Evolutionary conservation across 2,113 vertebrate species (phyloP).

Genomic region (Calyptommatus sinebrachiatus): DNA sequence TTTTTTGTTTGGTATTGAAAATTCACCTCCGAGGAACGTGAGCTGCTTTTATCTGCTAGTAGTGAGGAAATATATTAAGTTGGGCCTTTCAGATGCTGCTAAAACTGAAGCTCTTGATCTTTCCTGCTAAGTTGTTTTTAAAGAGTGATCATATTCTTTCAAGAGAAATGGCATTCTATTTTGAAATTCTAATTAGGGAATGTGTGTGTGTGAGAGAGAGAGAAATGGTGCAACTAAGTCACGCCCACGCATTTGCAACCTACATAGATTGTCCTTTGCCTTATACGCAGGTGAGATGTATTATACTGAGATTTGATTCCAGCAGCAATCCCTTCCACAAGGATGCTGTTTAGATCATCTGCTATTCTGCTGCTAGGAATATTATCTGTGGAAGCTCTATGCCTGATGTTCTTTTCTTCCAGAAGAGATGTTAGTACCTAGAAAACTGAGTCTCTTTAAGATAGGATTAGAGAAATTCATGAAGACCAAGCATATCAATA

Average conservation of each 20-base stretch:
- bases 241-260: not conserved
- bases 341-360: not conserved
- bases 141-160: slow-evolving; percentile 39
- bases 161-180: slow-evolving; percentile 16
- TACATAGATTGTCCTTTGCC: no score
- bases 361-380: not conserved
- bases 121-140: slow-evolving; percentile 49
- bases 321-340: not conserved
- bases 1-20: slow-evolving; percentile 68
- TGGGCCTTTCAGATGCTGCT: slow-evolving; percentile 56
- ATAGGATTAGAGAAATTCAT: no score
- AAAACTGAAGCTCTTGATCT: slow-evolving; percentile 63
- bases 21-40: slow-evolving; percentile 70
- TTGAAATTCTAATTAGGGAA: slow-evolving; percentile 32
- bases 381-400: not conserved
- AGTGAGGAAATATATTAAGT: slow-evolving; percentile 60
- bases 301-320: not conserved
- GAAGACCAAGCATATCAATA: no score
- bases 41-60: slow-evolving; percentile 70
- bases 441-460: no score
- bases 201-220: not conserved
- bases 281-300: no score
- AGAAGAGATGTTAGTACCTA: no score
- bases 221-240: not conserved
- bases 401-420: no score